A percentile compares a stretch with the other conserved stretches of the same genome.
These are phyloP conservation scores for Cephus pygmeus DNA, from an alignment of 2,888 invertebrate genomes.

Conservation along the genomic window DNA sequence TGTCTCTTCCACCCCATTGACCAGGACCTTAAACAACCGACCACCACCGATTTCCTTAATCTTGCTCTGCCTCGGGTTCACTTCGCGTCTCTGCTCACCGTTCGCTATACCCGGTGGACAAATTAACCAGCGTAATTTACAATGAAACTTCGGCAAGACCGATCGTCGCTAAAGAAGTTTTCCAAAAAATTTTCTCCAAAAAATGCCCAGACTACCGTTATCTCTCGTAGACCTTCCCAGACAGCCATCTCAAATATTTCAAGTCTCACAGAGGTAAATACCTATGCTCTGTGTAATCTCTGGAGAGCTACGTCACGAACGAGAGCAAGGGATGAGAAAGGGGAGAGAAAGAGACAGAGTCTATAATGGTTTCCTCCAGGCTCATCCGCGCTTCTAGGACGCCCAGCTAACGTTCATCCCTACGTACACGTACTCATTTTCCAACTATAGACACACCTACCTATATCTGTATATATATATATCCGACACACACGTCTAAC, in stretches of 20 bases:
- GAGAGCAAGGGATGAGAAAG: neutral
- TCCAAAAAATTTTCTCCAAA: neutral
- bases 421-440: conserved; percentile 27
- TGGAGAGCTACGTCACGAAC: neutral
- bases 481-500: neutral
- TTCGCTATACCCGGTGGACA: neutral
- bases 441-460: neutral
- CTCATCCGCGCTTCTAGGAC: conserved; percentile 36
- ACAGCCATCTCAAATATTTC: neutral
- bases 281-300: conserved; percentile 16
- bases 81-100: neutral
- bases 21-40: conserved; percentile 55
- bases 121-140: neutral
- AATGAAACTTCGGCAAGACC: neutral
- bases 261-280: conserved; percentile 6
- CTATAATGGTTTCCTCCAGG: conserved; percentile 49
- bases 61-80: conserved; percentile 27
- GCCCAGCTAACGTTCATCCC: conserved; percentile 9
- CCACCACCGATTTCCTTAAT: conserved; percentile 55
- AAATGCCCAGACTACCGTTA: neutral
- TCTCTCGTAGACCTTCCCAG: neutral
- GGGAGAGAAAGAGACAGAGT: conserved; percentile 1
- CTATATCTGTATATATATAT: neutral
- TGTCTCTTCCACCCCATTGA: conserved; percentile 61
- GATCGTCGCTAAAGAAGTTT: neutral